Conservation (phyloP, 2,888 invertebrate species). For the Leucophenga montana region DNA sequence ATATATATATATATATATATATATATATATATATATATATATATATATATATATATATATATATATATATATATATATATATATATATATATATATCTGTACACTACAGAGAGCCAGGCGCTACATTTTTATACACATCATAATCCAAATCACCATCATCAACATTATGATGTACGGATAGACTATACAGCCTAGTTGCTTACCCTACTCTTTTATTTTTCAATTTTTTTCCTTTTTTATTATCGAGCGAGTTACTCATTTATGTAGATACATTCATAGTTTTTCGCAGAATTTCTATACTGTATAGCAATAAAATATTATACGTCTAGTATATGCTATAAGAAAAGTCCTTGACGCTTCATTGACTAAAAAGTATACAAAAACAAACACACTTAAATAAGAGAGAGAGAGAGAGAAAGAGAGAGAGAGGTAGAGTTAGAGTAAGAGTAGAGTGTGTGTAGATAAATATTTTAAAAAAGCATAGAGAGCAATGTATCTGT, state of each 20-base stretch:
- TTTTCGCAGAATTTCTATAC: no score
- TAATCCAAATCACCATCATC: slow-evolving; percentile 6
- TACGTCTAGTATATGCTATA: slow-evolving; percentile 52
- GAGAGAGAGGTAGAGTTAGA: background rate
- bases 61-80: no score
- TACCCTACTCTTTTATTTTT: background rate
- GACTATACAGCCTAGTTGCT: background rate
- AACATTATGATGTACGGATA: slow-evolving; percentile 1
- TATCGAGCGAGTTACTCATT: background rate
- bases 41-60: no score
- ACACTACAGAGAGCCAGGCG: background rate
- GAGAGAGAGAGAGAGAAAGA: slow-evolving; percentile 10
- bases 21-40: no score
- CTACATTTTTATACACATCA: slow-evolving; percentile 5
- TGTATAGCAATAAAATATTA: no score
- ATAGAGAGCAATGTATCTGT: slow-evolving; percentile 15
- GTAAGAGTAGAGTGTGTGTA: background rate
- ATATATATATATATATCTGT: no score
- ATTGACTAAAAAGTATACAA: slow-evolving; percentile 60
- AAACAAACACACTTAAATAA: slow-evolving; percentile 32
- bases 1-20: no score
- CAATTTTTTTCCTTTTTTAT: no score
- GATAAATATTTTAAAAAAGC: slow-evolving; percentile 40
- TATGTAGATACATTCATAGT: background rate
- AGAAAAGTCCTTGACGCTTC: slow-evolving; percentile 65